A percentile compares a stretch with the other conserved stretches of the same genome.
These are phyloP conservation scores for Andrena bicolor DNA, from an alignment of 2,888 invertebrate genomes.

Conservation along the genomic window DNA sequence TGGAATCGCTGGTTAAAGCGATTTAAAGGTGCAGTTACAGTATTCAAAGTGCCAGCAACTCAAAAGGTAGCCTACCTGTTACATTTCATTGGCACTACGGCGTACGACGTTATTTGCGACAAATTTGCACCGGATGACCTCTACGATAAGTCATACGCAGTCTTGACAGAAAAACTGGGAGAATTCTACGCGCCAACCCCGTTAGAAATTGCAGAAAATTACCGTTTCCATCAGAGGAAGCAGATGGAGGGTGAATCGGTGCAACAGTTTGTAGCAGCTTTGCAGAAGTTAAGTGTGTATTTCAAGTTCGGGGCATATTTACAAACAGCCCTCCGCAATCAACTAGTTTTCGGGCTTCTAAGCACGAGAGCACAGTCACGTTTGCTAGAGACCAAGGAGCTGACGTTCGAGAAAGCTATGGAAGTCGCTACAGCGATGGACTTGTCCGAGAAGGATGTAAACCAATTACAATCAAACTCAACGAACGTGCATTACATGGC, in stretches of 20 bases:
- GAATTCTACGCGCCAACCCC: not conserved
- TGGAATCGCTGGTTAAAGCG: too few species aligned
- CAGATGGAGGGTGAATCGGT: not conserved
- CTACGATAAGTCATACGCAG: not conserved
- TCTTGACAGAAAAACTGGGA: not conserved
- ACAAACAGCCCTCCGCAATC: not conserved
- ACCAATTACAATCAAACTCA: not conserved
- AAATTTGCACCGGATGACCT: not conserved
- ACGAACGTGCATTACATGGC: too few species aligned
- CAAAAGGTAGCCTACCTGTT: not conserved
- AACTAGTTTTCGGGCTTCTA: not conserved
- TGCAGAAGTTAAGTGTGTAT: slow-evolving; percentile 5
- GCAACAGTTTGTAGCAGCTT: not conserved
- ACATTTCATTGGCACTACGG: not conserved
- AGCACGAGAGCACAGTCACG: not conserved
- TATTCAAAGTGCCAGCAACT: too few species aligned
- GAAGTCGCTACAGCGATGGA: not conserved
- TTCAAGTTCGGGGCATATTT: slow-evolving; percentile 6
- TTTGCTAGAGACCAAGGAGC: not conserved
- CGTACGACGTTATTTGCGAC: not conserved
- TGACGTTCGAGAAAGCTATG: slow-evolving; percentile 6
- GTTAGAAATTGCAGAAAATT: slow-evolving; percentile 15
- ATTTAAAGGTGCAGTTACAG: too few species aligned
- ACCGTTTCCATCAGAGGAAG: not conserved
- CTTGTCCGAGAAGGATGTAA: slow-evolving; percentile 8